A percentile compares a stretch with the other conserved stretches of the same genome.
Conservation (phyloP, 2,888 invertebrate species). For the Hydriomena furcata region DNA sequence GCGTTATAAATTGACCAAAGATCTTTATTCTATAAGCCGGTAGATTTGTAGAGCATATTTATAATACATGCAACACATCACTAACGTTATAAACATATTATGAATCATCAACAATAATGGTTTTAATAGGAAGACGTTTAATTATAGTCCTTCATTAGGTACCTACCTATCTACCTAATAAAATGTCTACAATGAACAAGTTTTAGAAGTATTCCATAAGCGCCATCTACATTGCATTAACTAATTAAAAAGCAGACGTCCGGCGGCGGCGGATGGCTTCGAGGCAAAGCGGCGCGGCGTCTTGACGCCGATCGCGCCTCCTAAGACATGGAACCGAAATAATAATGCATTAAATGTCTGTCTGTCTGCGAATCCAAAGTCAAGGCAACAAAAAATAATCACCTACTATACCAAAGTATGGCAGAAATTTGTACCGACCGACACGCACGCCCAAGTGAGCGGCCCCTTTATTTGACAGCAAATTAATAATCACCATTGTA, state of each 20-base stretch:
- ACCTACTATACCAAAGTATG: conserved; percentile 81
- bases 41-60: conserved; percentile 7
- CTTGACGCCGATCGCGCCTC: conserved; percentile 46
- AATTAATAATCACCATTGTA: conserved; percentile 76
- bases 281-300: conserved; percentile 10
- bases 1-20: conserved; percentile 2
- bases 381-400: conserved; percentile 78
- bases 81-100: too few relatives aligned
- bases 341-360: conserved; percentile 70
- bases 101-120: too few relatives aligned
- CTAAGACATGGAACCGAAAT: conserved; percentile 57
- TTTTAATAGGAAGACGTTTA: too few relatives aligned
- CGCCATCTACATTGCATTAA: conserved; percentile 46
- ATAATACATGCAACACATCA: neutral
- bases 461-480: conserved; percentile 84
- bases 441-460: conserved; percentile 83
- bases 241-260: conserved; percentile 60
- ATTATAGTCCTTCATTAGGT: too few relatives aligned
- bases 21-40: too few relatives aligned
- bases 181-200: neutral
- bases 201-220: conserved; percentile 38
- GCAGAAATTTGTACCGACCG: conserved; percentile 82
- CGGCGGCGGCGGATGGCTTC: conserved; percentile 22
- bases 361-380: conserved; percentile 78
- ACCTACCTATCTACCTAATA: too few relatives aligned